Conservation (phyloP, 2,888 invertebrate genomes). For the Agrotis puta region DNA sequence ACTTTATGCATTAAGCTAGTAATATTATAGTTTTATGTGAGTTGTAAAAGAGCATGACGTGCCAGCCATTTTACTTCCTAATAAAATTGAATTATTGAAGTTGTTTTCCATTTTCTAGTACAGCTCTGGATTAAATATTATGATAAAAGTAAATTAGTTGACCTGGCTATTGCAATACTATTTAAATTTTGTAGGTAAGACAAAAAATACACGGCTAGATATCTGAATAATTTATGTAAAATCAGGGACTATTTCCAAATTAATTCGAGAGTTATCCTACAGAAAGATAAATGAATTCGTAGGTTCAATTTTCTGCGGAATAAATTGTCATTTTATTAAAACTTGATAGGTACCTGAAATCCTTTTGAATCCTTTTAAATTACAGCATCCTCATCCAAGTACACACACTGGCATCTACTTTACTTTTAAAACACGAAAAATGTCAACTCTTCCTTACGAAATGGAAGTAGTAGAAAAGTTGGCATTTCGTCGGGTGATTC, state of each 20-base stretch:
- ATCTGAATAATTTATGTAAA: background rate
- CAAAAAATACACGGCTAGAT: background rate
- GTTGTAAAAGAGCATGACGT: slow-evolving; percentile 65
- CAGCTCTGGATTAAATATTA: slow-evolving; percentile 13
- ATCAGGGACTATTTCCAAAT: background rate
- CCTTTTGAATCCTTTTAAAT: background rate
- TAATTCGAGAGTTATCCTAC: background rate
- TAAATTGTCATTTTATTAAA: background rate
- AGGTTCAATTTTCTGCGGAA: too few relatives aligned
- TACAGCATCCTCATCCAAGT: too few relatives aligned
- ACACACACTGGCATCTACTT: slow-evolving; percentile 36
- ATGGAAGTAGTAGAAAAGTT: slow-evolving; percentile 73
- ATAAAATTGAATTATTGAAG: slow-evolving; percentile 61
- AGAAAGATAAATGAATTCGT: too few relatives aligned
- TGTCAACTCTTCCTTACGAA: slow-evolving; percentile 63
- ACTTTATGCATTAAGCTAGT: slow-evolving; percentile 67
- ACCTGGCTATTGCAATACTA: background rate
- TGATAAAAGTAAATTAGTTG: background rate
- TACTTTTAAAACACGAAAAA: slow-evolving; percentile 60
- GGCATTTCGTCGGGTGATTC: slow-evolving; percentile 81
- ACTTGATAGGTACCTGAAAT: slow-evolving; percentile 4
- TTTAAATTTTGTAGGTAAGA: too few relatives aligned
- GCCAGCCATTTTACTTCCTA: slow-evolving; percentile 57
- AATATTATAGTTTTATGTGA: slow-evolving; percentile 66
- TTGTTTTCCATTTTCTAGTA: slow-evolving; percentile 41